A percentile compares a stretch with the other conserved stretches of the same genome.
phyloP scores from a whole-genome alignment of 2,888 invertebrate genomes.

The Metallyticus violacea region DNA sequence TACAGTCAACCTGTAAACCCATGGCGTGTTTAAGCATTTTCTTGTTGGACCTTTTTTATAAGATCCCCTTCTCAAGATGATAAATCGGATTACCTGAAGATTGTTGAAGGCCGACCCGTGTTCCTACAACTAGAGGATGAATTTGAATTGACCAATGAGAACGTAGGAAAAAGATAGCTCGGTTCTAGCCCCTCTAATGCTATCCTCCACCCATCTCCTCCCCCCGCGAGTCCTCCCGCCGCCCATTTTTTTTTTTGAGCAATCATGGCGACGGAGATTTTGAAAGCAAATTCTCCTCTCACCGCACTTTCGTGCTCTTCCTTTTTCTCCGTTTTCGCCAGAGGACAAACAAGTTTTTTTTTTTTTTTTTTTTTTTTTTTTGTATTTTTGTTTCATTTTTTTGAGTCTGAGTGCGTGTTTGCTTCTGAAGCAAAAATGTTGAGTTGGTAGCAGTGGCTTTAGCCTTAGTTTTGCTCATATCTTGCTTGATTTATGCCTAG shows the following conservation, averaged over 20 bases:
- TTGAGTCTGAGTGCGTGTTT: neutral
- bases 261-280: conserved; percentile 19
- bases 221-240: neutral
- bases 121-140: conserved; percentile 20
- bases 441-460: conserved; percentile 6
- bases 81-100: conserved; percentile 31
- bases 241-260: conserved; percentile 4
- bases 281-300: conserved; percentile 40
- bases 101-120: conserved; percentile 27
- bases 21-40: conserved; percentile 27
- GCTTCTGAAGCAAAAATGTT: conserved; percentile 24
- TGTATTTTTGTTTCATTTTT: too few species aligned
- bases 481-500: neutral
- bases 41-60: conserved; percentile 7
- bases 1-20: conserved; percentile 14
- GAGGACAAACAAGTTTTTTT: conserved; percentile 24
- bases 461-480: neutral
- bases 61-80: conserved; percentile 27
- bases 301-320: neutral
- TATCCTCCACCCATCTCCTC: neutral
- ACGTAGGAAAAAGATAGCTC: conserved; percentile 10
- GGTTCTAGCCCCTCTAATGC: neutral
- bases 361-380: too few species aligned
- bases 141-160: conserved; percentile 32
- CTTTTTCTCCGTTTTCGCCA: neutral